phyloP scores from a whole-genome alignment of 2,113 vertebrate species.

The Cepphus grylle region DNA sequence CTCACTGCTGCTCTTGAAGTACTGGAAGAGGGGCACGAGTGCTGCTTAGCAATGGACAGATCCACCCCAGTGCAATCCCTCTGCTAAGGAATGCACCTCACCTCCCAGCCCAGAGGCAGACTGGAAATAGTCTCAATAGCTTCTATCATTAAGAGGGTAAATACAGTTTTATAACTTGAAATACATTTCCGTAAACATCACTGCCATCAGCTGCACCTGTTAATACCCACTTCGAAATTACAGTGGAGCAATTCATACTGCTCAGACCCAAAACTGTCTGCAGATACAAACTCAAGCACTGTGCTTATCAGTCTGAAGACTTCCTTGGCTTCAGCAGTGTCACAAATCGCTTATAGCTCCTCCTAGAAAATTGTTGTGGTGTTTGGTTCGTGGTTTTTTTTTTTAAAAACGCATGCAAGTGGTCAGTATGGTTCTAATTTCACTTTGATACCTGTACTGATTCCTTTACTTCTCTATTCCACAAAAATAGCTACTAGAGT shows the following conservation, averaged over 20 bases:
- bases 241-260: background rate
- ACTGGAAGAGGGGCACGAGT: background rate
- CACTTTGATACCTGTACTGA: background rate
- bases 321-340: background rate
- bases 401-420: background rate
- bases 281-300: background rate
- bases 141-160: background rate
- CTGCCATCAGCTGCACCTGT: background rate
- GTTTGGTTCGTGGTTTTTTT: background rate
- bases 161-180: background rate
- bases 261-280: background rate
- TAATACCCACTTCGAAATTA: background rate
- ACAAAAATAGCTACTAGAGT: background rate
- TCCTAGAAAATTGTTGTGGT: background rate
- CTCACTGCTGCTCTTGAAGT: background rate
- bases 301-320: background rate
- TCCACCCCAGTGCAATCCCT: background rate
- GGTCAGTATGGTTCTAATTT: background rate
- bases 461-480: background rate
- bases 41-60: background rate
- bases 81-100: background rate
- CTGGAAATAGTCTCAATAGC: background rate
- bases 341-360: background rate
- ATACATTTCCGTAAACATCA: background rate
- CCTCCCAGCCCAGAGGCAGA: background rate